These are phyloP conservation scores for Lutraria lutraria DNA, from an alignment of 2,888 invertebrate genomes.

Conservation along the genomic window DNA sequence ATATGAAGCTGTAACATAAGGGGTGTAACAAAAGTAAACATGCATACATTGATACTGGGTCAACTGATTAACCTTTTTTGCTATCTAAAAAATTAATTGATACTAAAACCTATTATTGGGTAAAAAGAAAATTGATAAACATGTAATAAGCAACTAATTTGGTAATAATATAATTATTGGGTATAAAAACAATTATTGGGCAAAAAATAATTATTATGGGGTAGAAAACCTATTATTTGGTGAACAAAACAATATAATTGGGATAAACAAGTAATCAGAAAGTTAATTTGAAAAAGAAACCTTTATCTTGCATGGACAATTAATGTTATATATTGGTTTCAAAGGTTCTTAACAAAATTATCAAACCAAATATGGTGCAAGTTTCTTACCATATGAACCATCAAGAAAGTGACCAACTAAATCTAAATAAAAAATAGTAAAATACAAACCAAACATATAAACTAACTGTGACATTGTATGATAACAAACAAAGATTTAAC, in stretches of 20 bases:
- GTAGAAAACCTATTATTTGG: no score
- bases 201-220: neutral
- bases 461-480: neutral
- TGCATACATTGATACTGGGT: neutral
- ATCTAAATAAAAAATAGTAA: constrained; percentile 52
- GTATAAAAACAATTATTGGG: neutral
- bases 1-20: neutral
- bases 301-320: neutral
- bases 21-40: neutral
- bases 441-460: neutral
- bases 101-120: neutral
- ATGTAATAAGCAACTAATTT: no score
- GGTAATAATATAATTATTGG: no score
- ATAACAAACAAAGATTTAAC: neutral
- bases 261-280: neutral
- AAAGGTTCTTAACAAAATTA: neutral
- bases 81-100: no score
- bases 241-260: no score
- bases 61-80: neutral
- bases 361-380: constrained; percentile 16
- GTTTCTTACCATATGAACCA: constrained; percentile 68
- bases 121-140: neutral
- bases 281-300: neutral
- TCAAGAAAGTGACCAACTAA: constrained; percentile 65
- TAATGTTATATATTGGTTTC: neutral